These are phyloP conservation scores for Ectemnius lituratus DNA, from an alignment of 2,888 invertebrate genomes.

Conservation along the genomic window DNA sequence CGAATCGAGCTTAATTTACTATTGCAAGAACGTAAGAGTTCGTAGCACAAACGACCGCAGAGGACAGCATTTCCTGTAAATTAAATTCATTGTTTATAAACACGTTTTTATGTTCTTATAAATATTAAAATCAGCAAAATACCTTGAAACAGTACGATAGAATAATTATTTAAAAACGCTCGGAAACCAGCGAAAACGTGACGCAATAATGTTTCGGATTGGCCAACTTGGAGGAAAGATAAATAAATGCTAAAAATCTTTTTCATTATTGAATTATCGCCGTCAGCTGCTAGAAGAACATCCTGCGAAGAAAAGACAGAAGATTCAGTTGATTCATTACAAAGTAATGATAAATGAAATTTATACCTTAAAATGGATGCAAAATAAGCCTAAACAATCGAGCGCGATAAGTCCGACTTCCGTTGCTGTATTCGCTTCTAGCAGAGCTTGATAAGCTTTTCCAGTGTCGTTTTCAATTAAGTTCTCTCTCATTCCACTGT, in stretches of 20 bases:
- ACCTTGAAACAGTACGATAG: slow-evolving; percentile 90
- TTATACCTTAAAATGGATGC: slow-evolving; percentile 84
- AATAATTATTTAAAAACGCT: slow-evolving; percentile 94
- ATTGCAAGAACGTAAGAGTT: slow-evolving; percentile 90
- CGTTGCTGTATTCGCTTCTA: slow-evolving; percentile 90
- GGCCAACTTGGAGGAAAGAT: slow-evolving; percentile 91
- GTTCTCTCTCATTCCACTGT: slow-evolving; percentile 82
- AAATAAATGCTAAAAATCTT: slow-evolving; percentile 92
- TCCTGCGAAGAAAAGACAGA: slow-evolving; percentile 57
- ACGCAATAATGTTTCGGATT: slow-evolving; percentile 93
- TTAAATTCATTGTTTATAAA: slow-evolving; percentile 3
- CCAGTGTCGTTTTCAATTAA: slow-evolving; percentile 82
- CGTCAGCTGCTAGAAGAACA: slow-evolving; percentile 80
- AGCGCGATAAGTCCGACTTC: slow-evolving; percentile 93
- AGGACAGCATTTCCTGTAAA: slow-evolving; percentile 85
- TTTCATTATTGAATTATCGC: slow-evolving; percentile 88
- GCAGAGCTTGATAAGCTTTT: slow-evolving; percentile 82
- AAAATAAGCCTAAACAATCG: slow-evolving; percentile 92
- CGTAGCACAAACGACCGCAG: slow-evolving; percentile 90
- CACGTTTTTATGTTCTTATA: not conserved
- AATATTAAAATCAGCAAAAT: slow-evolving; percentile 59
- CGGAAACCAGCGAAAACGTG: slow-evolving; percentile 95
- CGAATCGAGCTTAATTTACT: slow-evolving; percentile 90
- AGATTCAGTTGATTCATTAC: too few relatives aligned
- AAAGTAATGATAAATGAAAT: slow-evolving; percentile 37